Percentiles rank a stretch among this genome's conserved stretches.
These are phyloP conservation scores for Polypedilum vanderplanki DNA, from an alignment of 1,140 invertebrate genomes.

Conservation along the genomic window DNA sequence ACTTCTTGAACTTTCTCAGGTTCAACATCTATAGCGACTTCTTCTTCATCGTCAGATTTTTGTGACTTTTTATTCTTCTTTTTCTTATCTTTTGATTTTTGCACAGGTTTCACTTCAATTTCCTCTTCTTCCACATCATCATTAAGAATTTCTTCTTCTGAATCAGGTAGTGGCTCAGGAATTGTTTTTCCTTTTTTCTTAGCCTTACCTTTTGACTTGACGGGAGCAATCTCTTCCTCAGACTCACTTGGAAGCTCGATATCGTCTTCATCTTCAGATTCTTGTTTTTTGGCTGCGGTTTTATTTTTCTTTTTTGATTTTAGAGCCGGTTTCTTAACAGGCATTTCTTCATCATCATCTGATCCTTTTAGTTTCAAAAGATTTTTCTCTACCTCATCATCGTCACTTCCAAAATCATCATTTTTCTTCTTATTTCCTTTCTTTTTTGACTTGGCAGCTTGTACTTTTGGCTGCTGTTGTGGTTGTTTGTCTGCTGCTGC, in stretches of 20 bases:
- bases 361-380: slow-evolving; percentile 33
- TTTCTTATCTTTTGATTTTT: slow-evolving; percentile 47
- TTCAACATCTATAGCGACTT: slow-evolving; percentile 32
- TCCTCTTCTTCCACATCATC: slow-evolving; percentile 34
- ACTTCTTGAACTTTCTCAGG: slow-evolving; percentile 36
- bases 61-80: slow-evolving; percentile 55
- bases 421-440: slow-evolving; percentile 56
- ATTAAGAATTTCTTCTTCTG: slow-evolving; percentile 33
- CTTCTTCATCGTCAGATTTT: slow-evolving; percentile 51
- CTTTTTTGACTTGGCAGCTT: slow-evolving; percentile 39
- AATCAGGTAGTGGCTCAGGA: slow-evolving; percentile 35
- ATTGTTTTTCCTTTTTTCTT: slow-evolving; percentile 38
- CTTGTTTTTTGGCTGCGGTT: slow-evolving; percentile 34
- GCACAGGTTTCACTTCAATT: neutral
- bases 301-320: slow-evolving; percentile 49
- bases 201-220: slow-evolving; percentile 36
- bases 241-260: slow-evolving; percentile 25
- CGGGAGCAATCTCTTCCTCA: slow-evolving; percentile 33
- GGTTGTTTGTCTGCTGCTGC: neutral
- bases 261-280: slow-evolving; percentile 32
- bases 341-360: slow-evolving; percentile 47
- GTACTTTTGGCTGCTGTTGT: neutral
- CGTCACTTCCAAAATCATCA: slow-evolving; percentile 51
- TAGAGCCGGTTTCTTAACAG: slow-evolving; percentile 45
- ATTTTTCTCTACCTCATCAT: slow-evolving; percentile 41